Percentiles rank a stretch among this genome's conserved stretches.
phyloP scores from a whole-genome alignment of 1,140 invertebrate species.

The Drosophila arawakana region DNA sequence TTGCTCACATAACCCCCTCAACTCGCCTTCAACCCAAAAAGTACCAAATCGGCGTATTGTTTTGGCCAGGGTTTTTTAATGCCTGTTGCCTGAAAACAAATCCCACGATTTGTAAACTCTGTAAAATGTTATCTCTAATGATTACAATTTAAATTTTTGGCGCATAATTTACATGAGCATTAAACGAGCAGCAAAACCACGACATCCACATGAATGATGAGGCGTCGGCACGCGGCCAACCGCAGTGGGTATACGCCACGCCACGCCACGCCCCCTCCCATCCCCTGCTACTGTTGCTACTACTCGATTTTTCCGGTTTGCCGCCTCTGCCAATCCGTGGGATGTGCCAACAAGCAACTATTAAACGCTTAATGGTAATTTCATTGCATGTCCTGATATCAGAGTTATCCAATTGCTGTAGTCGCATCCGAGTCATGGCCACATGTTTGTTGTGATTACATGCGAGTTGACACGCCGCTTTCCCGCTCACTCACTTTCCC shows the following conservation, averaged over 20 bases:
- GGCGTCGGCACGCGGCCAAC: conserved; percentile 68
- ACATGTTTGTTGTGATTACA: conserved; percentile 79
- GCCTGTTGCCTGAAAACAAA: conserved; percentile 46
- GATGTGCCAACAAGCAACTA: conserved; percentile 64
- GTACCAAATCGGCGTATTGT: conserved; percentile 10
- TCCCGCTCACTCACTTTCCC: conserved; percentile 8
- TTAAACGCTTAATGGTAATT: conserved; percentile 67
- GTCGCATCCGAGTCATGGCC: conserved; percentile 42
- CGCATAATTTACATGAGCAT: conserved; percentile 70
- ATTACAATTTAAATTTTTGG: conserved; percentile 66
- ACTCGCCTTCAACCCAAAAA: too few relatives aligned
- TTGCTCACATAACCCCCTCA: too few relatives aligned
- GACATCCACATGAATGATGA: conserved; percentile 66
- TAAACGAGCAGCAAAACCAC: conserved; percentile 50
- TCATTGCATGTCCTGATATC: conserved; percentile 58
- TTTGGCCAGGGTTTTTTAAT: conserved; percentile 35
- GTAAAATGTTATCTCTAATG: conserved; percentile 66
- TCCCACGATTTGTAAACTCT: conserved; percentile 65
- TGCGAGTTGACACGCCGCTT: conserved; percentile 70
- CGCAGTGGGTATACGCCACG: conserved; percentile 35
- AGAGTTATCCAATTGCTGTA: conserved; percentile 57
- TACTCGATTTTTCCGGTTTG: conserved; percentile 15
- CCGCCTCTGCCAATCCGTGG: conserved; percentile 35
- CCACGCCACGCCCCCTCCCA: conserved; percentile 16
- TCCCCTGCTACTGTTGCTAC: neutral